Conservation (phyloP, 1,140 invertebrate genomes). For the Temnothorax curvispinosus region DNA sequence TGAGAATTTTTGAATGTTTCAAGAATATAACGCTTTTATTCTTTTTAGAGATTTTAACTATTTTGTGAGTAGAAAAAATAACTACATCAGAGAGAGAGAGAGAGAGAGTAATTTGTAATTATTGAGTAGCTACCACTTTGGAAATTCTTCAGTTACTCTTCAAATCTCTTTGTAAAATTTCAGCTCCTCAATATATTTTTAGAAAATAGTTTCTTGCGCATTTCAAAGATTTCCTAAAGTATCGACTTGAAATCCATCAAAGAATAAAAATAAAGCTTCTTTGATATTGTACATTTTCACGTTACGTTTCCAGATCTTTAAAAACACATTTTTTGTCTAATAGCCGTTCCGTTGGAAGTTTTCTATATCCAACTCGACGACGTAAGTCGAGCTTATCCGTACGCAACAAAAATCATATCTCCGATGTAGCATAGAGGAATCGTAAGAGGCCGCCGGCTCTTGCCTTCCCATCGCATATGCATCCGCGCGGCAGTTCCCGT, state of each 20-base stretch:
- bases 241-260: not conserved
- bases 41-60: not conserved
- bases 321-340: not conserved
- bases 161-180: not conserved
- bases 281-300: not conserved
- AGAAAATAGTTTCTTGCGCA: not conserved
- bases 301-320: not conserved
- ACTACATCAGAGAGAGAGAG: not conserved
- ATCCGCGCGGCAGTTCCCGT: not conserved
- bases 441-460: constrained; percentile 30
- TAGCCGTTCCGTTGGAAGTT: not conserved
- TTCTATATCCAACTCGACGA: constrained; percentile 29
- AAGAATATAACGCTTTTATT: not conserved
- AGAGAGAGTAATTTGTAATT: not conserved
- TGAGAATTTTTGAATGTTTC: constrained; percentile 14
- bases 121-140: not conserved
- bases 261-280: not conserved
- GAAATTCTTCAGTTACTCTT: not conserved
- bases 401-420: constrained; percentile 54
- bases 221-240: not conserved
- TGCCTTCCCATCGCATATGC: constrained; percentile 29
- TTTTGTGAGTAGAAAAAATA: not conserved
- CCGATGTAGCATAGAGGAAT: constrained; percentile 30
- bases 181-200: not conserved
- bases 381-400: constrained; percentile 38